Conservation (phyloP, 2,888 invertebrate genomes). For the Xanthia togata region DNA sequence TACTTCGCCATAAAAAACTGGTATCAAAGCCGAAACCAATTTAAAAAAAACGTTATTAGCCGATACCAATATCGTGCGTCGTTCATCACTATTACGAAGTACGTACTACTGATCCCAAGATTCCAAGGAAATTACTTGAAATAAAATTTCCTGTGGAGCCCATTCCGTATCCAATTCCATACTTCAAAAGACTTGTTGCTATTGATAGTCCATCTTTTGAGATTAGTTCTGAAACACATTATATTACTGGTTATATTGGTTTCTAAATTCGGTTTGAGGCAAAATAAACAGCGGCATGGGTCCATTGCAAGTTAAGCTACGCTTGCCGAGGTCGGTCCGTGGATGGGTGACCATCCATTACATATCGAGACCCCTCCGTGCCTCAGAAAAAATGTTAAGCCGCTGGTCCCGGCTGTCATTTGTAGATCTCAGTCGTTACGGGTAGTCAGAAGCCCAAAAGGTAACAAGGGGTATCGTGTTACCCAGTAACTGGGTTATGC, state of each 20-base stretch:
- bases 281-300: background rate
- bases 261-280: background rate
- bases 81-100: conserved; percentile 44
- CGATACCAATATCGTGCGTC: conserved; percentile 55
- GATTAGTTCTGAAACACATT: conserved; percentile 46
- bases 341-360: background rate
- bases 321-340: background rate
- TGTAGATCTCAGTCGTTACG: background rate
- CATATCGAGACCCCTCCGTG: background rate
- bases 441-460: background rate
- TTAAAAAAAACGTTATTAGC: conserved; percentile 13
- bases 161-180: conserved; percentile 60
- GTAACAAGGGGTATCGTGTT: too few relatives aligned
- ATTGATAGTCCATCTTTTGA: conserved; percentile 51
- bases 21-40: conserved; percentile 33
- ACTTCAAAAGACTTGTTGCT: conserved; percentile 64
- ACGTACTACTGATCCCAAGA: conserved; percentile 34
- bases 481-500: too few relatives aligned
- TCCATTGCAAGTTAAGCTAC: background rate
- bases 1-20: background rate
- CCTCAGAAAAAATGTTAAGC: background rate
- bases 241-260: background rate
- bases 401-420: background rate
- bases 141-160: conserved; percentile 66
- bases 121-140: conserved; percentile 65